These are phyloP conservation scores for Isichthys henryi DNA, from an alignment of 2,113 vertebrate genomes.

Conservation along the genomic window DNA sequence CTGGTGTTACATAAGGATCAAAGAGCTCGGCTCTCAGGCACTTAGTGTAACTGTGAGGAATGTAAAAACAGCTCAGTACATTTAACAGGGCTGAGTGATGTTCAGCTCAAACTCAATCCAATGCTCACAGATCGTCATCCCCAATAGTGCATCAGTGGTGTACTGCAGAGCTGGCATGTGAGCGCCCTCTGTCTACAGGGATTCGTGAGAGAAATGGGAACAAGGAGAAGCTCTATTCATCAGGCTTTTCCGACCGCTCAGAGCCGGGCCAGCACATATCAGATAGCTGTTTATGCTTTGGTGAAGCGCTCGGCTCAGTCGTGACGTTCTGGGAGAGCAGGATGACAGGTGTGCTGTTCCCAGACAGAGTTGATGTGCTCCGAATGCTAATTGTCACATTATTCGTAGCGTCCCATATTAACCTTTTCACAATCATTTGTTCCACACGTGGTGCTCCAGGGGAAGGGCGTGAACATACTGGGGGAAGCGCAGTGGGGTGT, in stretches of 20 bases:
- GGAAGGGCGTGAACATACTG: not conserved
- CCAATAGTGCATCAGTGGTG: not conserved
- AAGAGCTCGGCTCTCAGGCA: not conserved
- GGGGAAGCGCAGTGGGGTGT: not conserved
- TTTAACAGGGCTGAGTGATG: not conserved
- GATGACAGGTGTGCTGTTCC: not conserved
- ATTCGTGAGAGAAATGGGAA: not conserved
- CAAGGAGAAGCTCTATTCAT: not conserved
- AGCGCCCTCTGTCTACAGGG: not conserved
- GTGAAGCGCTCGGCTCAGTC: not conserved
- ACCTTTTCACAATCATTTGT: constrained; percentile 9
- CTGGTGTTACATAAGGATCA: constrained; percentile 5
- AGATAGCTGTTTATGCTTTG: not conserved
- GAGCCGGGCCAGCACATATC: not conserved
- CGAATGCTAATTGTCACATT: not conserved
- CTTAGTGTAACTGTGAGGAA: not conserved
- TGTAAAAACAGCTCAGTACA: not conserved
- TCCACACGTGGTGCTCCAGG: not conserved
- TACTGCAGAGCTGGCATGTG: not conserved
- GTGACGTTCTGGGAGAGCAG: not conserved
- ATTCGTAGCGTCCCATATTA: not conserved
- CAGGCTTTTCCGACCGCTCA: not conserved
- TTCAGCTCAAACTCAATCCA: not conserved
- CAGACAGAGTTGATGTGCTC: not conserved
- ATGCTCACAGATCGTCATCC: not conserved